A percentile compares a stretch with the other conserved stretches of the same genome.
Conservation (phyloP, 2,797 vertebrate species). For the Scomberomorus guttatus region DNA sequence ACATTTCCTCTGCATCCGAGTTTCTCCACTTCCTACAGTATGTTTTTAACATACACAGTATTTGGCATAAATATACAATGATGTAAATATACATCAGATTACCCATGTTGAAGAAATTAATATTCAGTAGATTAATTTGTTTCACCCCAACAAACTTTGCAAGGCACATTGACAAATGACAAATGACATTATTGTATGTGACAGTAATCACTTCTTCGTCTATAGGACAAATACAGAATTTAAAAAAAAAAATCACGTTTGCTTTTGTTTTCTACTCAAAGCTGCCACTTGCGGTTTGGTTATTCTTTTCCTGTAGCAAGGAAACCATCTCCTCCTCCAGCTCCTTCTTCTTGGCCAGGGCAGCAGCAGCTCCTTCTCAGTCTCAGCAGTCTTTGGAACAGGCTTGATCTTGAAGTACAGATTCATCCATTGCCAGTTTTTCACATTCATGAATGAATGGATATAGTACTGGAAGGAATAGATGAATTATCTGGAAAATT, state of each 20-base stretch:
- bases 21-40: constrained; percentile 73
- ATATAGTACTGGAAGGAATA: constrained; percentile 91
- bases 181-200: no score
- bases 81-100: no score
- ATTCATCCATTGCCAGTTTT: constrained; percentile 94
- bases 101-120: no score
- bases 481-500: constrained; percentile 82
- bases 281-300: constrained; percentile 89
- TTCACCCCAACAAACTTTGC: no score
- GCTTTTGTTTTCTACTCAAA: constrained; percentile 74
- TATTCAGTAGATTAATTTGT: no score
- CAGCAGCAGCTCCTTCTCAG: constrained; percentile 90
- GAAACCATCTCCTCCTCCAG: constrained; percentile 90
- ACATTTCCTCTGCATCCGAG: constrained; percentile 77
- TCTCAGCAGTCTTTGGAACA: constrained; percentile 90
- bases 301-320: constrained; percentile 90
- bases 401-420: constrained; percentile 93
- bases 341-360: constrained; percentile 89
- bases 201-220: no score
- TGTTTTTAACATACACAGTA: no score
- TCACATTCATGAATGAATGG: constrained; percentile 91
- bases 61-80: no score
- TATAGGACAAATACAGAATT: no score
- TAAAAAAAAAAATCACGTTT: no score
- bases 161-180: no score